Conservation (phyloP, 2,797 vertebrate species). For the Myoxocephalus aenaeus region DNA sequence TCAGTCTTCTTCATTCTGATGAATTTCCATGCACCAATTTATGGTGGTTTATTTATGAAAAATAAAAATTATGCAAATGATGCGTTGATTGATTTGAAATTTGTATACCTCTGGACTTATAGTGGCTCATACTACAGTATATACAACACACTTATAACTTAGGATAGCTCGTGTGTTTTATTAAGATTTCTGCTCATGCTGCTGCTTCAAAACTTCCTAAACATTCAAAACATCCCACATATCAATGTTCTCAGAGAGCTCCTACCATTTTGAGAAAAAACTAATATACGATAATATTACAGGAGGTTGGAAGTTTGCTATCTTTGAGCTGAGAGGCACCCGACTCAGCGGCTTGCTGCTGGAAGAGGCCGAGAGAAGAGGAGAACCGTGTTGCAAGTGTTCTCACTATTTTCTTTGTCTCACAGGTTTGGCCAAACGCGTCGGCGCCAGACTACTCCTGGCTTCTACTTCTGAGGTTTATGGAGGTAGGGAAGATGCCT, state of each 20-base stretch:
- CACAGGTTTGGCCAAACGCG: conserved; percentile 94
- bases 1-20: background rate
- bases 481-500: conserved; percentile 88
- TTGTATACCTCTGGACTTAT: background rate
- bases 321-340: background rate
- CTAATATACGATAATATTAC: background rate
- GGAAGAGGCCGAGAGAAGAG: too few species aligned
- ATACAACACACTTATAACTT: too few species aligned
- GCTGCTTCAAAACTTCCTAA: background rate
- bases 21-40: background rate
- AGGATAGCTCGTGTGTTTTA: background rate
- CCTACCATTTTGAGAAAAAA: background rate
- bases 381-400: background rate
- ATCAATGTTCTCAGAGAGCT: background rate
- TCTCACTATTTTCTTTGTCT: conserved; percentile 40
- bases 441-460: conserved; percentile 95
- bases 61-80: background rate
- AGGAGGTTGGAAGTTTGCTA: background rate
- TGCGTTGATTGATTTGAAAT: background rate
- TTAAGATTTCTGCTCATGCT: background rate
- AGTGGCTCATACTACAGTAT: too few species aligned
- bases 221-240: background rate
- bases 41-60: background rate
- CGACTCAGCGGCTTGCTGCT: too few species aligned
- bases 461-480: conserved; percentile 98